phyloP scores from a whole-genome alignment of 2,797 vertebrate genomes.

The Diglossa cyanea region DNA sequence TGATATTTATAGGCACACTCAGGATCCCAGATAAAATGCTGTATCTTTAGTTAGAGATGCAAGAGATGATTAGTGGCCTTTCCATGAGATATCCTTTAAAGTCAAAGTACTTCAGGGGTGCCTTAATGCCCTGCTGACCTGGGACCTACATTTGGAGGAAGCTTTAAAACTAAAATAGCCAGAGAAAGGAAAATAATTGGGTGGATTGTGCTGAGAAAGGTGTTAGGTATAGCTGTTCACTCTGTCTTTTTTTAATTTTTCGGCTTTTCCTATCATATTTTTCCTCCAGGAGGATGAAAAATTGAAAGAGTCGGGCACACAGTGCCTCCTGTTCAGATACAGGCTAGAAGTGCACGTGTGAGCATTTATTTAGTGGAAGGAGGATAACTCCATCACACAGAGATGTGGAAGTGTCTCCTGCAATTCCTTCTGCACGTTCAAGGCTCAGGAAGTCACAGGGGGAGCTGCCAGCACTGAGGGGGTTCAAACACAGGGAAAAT shows the following conservation, averaged over 20 bases:
- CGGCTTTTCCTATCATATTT: conserved; percentile 26
- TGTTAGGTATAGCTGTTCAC: background rate
- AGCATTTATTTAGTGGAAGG: conserved; percentile 22
- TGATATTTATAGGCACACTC: conserved; percentile 49
- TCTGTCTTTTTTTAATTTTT: conserved; percentile 51
- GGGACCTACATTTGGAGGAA: conserved; percentile 31
- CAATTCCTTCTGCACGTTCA: background rate
- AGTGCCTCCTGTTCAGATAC: background rate
- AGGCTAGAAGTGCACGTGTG: background rate
- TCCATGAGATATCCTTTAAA: background rate
- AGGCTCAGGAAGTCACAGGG: background rate
- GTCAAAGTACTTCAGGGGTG: background rate
- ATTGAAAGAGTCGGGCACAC: background rate
- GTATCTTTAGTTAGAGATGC: conserved; percentile 2
- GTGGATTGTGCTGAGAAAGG: conserved; percentile 28
- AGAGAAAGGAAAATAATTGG: conserved; percentile 15
- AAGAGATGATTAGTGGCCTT: conserved; percentile 15
- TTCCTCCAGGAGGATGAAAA: conserved; percentile 45
- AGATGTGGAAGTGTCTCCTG: background rate
- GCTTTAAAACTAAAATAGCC: conserved; percentile 21
- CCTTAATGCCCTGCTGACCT: conserved; percentile 18
- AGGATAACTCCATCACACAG: conserved; percentile 20
- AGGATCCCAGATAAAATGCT: conserved; percentile 18
- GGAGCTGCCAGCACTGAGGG: background rate
- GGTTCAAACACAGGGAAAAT: background rate